Conservation (phyloP, 2,113 vertebrate genomes). For the Hoplias malabaricus region DNA sequence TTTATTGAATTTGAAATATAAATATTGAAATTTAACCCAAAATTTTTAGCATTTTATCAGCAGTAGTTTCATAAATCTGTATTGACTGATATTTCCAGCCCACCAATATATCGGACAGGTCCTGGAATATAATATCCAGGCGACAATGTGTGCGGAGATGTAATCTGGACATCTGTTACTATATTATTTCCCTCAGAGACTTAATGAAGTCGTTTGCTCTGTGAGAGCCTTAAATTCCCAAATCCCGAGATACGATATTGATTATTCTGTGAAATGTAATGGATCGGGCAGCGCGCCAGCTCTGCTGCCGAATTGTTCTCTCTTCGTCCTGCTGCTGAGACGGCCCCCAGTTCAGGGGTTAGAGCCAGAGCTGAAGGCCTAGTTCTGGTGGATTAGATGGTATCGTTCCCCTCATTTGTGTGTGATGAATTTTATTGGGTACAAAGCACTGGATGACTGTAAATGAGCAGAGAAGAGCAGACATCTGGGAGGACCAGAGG, state of each 20-base stretch:
- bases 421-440: not conserved
- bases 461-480: not conserved
- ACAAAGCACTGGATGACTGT: not conserved
- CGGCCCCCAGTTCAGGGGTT: not conserved
- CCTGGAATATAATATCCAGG: not conserved
- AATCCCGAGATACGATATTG: constrained; percentile 20
- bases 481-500: not conserved
- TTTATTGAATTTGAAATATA: too few species aligned
- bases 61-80: not conserved
- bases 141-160: not conserved
- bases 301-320: not conserved
- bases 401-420: not conserved
- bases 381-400: not conserved
- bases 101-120: not conserved
- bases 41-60: not conserved
- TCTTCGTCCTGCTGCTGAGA: constrained; percentile 4
- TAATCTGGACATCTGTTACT: constrained; percentile 1
- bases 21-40: too few species aligned
- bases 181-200: constrained; percentile 7
- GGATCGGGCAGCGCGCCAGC: constrained; percentile 10
- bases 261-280: constrained; percentile 20
- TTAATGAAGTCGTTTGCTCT: constrained; percentile 17
- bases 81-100: too few species aligned
- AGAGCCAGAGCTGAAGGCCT: not conserved
- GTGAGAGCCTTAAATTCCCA: constrained; percentile 19